Percentiles rank a stretch among this genome's conserved stretches.
phyloP scores from a whole-genome alignment of 2,113 vertebrate genomes.

The Cettia cetti region DNA sequence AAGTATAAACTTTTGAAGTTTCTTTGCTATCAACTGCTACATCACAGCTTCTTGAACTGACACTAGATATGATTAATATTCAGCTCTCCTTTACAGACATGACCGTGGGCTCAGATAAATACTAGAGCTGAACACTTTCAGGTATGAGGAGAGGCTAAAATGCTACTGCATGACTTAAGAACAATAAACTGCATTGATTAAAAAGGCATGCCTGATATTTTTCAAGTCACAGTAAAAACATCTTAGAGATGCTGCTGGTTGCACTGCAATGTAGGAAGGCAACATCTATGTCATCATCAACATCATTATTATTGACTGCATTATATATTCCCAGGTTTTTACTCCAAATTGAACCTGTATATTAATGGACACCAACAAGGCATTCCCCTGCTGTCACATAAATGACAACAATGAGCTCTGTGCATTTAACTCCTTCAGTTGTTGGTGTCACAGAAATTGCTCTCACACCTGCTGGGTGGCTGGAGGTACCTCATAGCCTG shows the following conservation, averaged over 20 bases:
- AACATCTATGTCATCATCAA: not conserved
- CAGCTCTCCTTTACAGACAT: not conserved
- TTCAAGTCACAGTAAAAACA: not conserved
- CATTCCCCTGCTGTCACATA: rapidly evolving
- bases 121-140: not conserved
- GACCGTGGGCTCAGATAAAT: not conserved
- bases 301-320: not conserved
- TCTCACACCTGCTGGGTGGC: not conserved
- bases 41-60: not conserved
- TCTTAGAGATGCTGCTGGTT: not conserved
- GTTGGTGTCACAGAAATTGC: not conserved
- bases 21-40: not conserved
- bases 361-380: not conserved
- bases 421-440: not conserved
- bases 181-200: not conserved
- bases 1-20: not conserved
- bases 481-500: not conserved
- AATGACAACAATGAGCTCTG: not conserved
- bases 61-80: not conserved
- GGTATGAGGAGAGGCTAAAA: not conserved
- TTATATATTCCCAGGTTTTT: not conserved
- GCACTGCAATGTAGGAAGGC: not conserved
- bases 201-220: not conserved
- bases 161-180: not conserved
- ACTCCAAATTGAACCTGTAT: not conserved